These are phyloP conservation scores for Drosophila nigricruria DNA, from an alignment of 2,888 invertebrate genomes.

Conservation along the genomic window DNA sequence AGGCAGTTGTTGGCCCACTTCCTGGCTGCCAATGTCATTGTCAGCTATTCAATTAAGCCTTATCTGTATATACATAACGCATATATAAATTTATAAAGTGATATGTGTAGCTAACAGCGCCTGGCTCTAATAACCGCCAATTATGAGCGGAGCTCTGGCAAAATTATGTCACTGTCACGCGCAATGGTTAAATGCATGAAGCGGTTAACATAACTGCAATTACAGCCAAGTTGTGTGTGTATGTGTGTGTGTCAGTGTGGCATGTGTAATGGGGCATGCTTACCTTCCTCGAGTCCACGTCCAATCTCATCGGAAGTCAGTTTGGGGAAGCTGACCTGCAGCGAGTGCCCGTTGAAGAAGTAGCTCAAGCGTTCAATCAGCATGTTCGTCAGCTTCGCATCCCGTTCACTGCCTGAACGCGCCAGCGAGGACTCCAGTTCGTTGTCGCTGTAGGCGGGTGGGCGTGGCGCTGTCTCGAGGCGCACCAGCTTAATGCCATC, in stretches of 20 bases:
- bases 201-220: conserved; percentile 69
- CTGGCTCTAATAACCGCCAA: conserved; percentile 64
- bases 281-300: conserved; percentile 92
- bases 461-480: conserved; percentile 83
- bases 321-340: conserved; percentile 92
- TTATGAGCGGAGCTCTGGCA: conserved; percentile 35
- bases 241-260: conserved; percentile 15
- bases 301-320: conserved; percentile 89
- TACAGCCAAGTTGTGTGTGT: conserved; percentile 16
- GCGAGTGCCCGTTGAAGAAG: conserved; percentile 90
- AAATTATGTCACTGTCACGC: conserved; percentile 81
- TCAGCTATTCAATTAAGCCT: conserved; percentile 50
- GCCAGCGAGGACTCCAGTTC: conserved; percentile 90
- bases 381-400: conserved; percentile 89
- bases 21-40: conserved; percentile 64
- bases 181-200: conserved; percentile 64
- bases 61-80: neutral
- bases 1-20: conserved; percentile 26
- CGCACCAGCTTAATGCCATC: conserved; percentile 90
- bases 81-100: conserved; percentile 3
- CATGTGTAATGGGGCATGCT: conserved; percentile 33
- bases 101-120: conserved; percentile 13
- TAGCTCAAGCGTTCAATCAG: conserved; percentile 90
- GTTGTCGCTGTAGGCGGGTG: conserved; percentile 87
- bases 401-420: conserved; percentile 88